Evolutionary conservation across 1,140 invertebrate genomes (phyloP), one percentile per base, ranked within the genome.

Genomic region (Rhyacophila brunnea): DNA sequence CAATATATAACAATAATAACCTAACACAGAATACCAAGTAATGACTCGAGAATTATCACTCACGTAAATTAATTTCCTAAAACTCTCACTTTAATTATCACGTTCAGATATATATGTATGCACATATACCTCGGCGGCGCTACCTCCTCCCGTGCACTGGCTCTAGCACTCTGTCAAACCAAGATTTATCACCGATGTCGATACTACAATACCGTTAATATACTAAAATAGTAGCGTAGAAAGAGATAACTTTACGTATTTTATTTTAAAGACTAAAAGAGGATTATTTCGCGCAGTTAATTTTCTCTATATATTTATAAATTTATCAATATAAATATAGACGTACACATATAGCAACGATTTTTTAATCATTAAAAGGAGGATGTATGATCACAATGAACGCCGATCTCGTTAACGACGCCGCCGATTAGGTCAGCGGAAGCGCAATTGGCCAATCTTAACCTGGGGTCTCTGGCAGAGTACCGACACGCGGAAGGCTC

Each of bases 391-490:
- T 46, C 49, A 46, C 48, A 32, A 28, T 54, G 4, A 9, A 3
- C 23, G 23, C 23, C 23, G 23, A 28, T 28, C 23, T 28, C 23
- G 19, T 5, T n/a, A 3, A 11, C 38, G 38, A 11, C 44, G 35
- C 34, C 38, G 14, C 42, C 40, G 23, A 32, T 54, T 6, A 5
- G 4, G 14, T 54, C 49, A 10, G 52, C 18, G 2, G 47, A 44
- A 28, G 23, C 3, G 4, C 23, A 18, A 17, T 6, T 15, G 36
- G 36, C 19, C 40, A 53, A 44, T 78, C 77, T 78, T 79, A 78
- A 78, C 57, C 77, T 69, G 23, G 77, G 77, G 60, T 78, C 77
- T 44, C 77, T 67, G 10, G 77, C 77, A 20, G 73, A 77, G 45
- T 79, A 79, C 32, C 75, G 70, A 58, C 72, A 74, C 23, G 73